Evolutionary conservation across 2,797 vertebrate species (phyloP), one percentile per base, ranked within the genome.

Genomic region (Mus spretus): DNA sequence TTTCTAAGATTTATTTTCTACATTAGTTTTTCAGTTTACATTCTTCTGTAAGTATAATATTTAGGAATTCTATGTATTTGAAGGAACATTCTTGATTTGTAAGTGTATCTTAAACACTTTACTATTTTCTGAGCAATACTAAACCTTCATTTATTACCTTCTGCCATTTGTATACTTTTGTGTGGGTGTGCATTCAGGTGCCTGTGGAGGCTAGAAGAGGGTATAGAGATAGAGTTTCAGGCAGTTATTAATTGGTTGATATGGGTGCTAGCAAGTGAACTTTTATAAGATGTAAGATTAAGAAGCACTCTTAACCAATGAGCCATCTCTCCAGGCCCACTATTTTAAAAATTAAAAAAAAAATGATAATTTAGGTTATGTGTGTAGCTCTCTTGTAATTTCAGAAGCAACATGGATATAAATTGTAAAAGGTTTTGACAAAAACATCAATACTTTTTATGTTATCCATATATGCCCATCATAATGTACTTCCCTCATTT

Each of bases 121-220:
- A 50, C 24, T 12, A 77, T n/a, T 93, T 91, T 12, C n/a, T n/a
- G 34, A 93, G 78, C n/a, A 94, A 22, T 90, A 34, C 40, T 79
- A 78, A 87, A 84, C 50, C 3, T 95, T 96, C 19, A 50, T 96
- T 96, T 93, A 92, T 9, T 96, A 7, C 61, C n/a, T 70, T 34
- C 34, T 89, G 26, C 37, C 61, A 2, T 95, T 92, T 79, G 3
- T 93, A 14, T 85, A 24, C 1, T 85, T 9, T 0, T 85, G 37
- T 44, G 20, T 85, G 61, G 28, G 10, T 85, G 28, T 85, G 31
- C 44, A 50, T 50, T 85, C 44, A 67, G 63, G 34, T 67, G 34
- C 44, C 31, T 20, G 14, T 24, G 10, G 82, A 85, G 28, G 63
- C 44, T 85, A 14, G 63, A 85, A 67, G 31, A 85, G 12, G 0